Evolutionary conservation across 1,140 invertebrate genomes (phyloP).

Genomic region (Argopecten irradians): DNA sequence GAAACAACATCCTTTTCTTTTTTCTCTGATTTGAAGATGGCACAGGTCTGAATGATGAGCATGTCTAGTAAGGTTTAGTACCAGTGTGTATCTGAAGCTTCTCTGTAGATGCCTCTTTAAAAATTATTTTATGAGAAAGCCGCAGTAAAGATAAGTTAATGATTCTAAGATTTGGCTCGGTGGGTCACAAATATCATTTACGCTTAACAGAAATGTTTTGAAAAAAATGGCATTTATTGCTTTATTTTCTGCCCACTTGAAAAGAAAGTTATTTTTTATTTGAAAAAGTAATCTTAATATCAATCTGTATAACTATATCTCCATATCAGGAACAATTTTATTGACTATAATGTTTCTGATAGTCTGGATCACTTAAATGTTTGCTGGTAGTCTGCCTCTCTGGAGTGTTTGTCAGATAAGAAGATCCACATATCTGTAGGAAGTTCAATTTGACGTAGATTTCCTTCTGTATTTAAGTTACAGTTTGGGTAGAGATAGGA

Average conservation of each 20-base stretch:
- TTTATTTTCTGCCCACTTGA: neutral
- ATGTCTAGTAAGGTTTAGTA: too few species aligned
- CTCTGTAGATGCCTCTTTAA: neutral
- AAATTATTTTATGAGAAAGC: neutral
- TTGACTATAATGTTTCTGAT: neutral
- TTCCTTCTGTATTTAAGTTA: neutral
- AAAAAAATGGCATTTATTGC: neutral
- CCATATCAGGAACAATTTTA: neutral
- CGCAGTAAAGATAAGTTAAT: neutral
- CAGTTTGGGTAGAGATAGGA: too few species aligned
- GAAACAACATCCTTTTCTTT: too few species aligned
- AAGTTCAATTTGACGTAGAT: neutral
- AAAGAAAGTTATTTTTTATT: constrained; percentile 13
- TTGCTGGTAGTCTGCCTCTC: neutral
- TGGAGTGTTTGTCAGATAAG: neutral
- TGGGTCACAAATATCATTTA: neutral
- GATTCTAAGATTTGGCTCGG: neutral
- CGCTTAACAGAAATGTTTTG: neutral
- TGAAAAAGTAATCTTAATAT: neutral
- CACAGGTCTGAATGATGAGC: too few species aligned
- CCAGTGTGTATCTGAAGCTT: neutral
- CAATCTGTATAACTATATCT: neutral
- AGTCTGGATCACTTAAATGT: constrained; percentile 1
- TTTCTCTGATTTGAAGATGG: too few species aligned
- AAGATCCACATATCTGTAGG: neutral